Conservation (phyloP, 2,113 vertebrate genomes). For the Calidris pugnax region DNA sequence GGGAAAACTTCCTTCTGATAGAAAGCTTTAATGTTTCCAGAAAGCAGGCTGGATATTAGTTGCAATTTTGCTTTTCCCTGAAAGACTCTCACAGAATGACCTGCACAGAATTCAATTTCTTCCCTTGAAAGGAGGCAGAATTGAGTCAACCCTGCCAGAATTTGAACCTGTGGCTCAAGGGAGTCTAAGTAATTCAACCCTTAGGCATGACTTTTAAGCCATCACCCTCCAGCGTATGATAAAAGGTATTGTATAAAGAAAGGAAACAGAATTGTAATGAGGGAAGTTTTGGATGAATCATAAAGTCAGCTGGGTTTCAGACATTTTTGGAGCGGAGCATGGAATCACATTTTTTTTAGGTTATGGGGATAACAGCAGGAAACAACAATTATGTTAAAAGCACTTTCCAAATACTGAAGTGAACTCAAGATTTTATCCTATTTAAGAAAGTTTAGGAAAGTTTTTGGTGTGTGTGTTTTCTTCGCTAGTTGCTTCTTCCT, state of each 20-base stretch:
- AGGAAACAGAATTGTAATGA: constrained; percentile 51
- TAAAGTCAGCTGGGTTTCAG: background rate
- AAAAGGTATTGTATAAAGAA: constrained; percentile 47
- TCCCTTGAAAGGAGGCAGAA: constrained; percentile 47
- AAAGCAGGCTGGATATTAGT: constrained; percentile 42
- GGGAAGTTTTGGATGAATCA: constrained; percentile 35
- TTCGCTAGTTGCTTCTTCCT: background rate
- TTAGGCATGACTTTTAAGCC: constrained; percentile 56
- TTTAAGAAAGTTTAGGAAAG: background rate
- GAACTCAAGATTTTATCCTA: background rate
- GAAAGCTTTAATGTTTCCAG: constrained; percentile 11
- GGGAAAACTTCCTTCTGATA: constrained; percentile 2
- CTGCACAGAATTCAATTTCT: constrained; percentile 48
- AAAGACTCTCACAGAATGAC: constrained; percentile 16
- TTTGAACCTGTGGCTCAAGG: constrained; percentile 56
- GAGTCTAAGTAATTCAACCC: constrained; percentile 65
- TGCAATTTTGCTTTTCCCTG: constrained; percentile 37
- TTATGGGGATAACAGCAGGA: background rate
- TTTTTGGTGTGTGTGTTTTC: background rate
- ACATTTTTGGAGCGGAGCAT: background rate
- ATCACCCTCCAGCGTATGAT: constrained; percentile 25
- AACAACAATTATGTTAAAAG: background rate
- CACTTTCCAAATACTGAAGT: background rate
- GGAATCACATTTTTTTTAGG: background rate
- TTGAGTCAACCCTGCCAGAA: constrained; percentile 51